These are phyloP conservation scores for Lamproptera curius DNA, from an alignment of 2,888 invertebrate genomes.

Conservation along the genomic window DNA sequence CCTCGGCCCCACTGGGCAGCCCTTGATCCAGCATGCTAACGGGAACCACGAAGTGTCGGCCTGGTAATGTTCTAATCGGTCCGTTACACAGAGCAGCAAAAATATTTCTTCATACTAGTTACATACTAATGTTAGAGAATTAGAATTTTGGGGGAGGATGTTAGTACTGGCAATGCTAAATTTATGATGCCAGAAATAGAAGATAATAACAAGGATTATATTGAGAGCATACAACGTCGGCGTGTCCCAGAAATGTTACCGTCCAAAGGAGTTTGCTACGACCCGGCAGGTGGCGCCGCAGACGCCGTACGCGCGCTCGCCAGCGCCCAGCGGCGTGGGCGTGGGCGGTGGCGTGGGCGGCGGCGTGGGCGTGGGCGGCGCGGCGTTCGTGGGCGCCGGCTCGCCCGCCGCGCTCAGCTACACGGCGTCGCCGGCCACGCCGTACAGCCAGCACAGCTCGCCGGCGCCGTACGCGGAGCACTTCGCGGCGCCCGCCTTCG, in stretches of 20 bases:
- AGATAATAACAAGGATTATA: too few species aligned
- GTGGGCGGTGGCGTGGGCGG: conserved; percentile 32
- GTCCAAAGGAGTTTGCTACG: neutral
- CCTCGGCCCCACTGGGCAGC: too few species aligned
- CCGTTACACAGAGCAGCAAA: too few species aligned
- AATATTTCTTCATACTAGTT: too few species aligned
- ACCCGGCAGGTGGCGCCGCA: conserved; percentile 27
- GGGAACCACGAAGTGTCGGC: too few species aligned
- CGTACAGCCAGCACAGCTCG: conserved; percentile 67
- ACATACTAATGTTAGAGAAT: too few species aligned
- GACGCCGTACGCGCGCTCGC: conserved; percentile 54
- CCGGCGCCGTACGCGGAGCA: conserved; percentile 49
- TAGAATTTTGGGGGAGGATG: too few species aligned
- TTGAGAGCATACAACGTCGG: too few species aligned
- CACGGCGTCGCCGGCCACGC: conserved; percentile 66
- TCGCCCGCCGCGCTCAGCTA: conserved; percentile 53
- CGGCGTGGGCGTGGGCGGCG: conserved; percentile 28
- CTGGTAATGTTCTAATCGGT: too few species aligned
- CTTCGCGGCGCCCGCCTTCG: conserved; percentile 44
- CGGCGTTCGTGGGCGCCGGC: conserved; percentile 51
- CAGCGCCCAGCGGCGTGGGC: conserved; percentile 29
- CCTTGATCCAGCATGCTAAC: too few species aligned
- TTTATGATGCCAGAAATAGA: too few species aligned
- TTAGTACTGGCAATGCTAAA: too few species aligned
- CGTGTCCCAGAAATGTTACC: neutral